Conservation (phyloP, 2,113 vertebrate species). For the Pipa parva region DNA sequence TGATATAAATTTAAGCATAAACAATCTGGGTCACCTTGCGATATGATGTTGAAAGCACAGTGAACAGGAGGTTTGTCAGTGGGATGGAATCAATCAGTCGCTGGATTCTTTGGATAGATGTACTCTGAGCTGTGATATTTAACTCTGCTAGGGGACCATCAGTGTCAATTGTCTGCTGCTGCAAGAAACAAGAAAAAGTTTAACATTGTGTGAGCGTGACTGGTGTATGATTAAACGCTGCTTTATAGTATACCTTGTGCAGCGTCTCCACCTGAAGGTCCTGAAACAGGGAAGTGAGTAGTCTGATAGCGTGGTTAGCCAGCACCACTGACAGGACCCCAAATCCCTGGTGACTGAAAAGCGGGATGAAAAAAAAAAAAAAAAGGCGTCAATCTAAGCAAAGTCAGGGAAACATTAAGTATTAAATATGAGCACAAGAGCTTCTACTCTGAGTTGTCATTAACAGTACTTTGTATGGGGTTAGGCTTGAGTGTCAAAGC, state of each 20-base stretch:
- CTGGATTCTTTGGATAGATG: conserved; percentile 94
- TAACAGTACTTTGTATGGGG: no score
- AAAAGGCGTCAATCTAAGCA: no score
- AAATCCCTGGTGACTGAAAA: conserved; percentile 87
- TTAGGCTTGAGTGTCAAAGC: no score
- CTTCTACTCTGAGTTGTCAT: no score
- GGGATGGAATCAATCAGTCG: conserved; percentile 93
- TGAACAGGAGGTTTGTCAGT: conserved; percentile 89
- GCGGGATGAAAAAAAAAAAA: background rate
- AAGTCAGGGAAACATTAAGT: no score
- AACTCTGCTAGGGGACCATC: conserved; percentile 92
- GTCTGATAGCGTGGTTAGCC: conserved; percentile 92
- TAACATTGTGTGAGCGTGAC: background rate
- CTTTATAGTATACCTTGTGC: conserved; percentile 72
- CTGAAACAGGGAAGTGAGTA: conserved; percentile 91
- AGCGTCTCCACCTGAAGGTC: conserved; percentile 94
- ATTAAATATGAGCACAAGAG: background rate
- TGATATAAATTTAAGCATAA: no score
- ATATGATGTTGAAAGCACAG: conserved; percentile 89
- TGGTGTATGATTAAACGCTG: background rate
- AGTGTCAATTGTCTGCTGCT: conserved; percentile 84
- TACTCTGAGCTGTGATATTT: conserved; percentile 93
- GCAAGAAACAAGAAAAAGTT: background rate
- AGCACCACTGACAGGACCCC: conserved; percentile 91
- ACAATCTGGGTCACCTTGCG: conserved; percentile 74